Evolutionary conservation across 2,888 invertebrate genomes (phyloP).

Genomic region (Caenorhabditis doughertyi): DNA sequence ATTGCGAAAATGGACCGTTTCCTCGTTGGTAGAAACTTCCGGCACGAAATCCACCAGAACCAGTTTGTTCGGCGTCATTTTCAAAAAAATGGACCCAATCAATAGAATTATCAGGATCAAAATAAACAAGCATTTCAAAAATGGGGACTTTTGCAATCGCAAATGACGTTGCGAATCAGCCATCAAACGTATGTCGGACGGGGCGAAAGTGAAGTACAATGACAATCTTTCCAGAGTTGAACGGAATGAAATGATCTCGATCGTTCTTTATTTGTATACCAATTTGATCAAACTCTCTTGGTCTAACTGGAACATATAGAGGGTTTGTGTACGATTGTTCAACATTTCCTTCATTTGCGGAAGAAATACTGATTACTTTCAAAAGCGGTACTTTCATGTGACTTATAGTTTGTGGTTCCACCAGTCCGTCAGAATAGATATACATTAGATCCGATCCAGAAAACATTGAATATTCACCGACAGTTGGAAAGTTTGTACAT

Average conservation of each 20-base stretch:
- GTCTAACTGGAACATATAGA: constrained; percentile 8
- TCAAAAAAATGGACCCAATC: constrained; percentile 25
- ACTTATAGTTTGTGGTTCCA: constrained; percentile 26
- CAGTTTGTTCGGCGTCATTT: constrained; percentile 9
- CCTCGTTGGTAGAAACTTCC: constrained; percentile 41
- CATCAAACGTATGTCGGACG: too few species aligned
- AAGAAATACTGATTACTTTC: constrained; percentile 12
- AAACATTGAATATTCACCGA: constrained; percentile 1
- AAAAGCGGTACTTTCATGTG: constrained; percentile 22
- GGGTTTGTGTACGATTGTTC: constrained; percentile 5
- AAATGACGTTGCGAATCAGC: too few species aligned
- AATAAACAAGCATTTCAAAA: constrained; percentile 1
- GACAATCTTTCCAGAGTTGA: constrained; percentile 39
- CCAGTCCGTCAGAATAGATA: constrained; percentile 9
- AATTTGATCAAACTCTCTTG: neutral
- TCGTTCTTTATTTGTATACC: constrained; percentile 28
- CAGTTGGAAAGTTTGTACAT: neutral
- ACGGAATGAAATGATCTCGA: constrained; percentile 33
- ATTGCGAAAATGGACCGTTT: constrained; percentile 39
- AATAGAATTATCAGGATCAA: constrained; percentile 31
- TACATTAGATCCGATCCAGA: constrained; percentile 22
- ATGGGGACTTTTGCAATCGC: too few species aligned
- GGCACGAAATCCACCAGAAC: constrained; percentile 44
- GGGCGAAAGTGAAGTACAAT: constrained; percentile 40
- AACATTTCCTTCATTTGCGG: neutral